phyloP scores from a whole-genome alignment of 2,797 vertebrate genomes.

The Tragelaphus eurycerus region DNA sequence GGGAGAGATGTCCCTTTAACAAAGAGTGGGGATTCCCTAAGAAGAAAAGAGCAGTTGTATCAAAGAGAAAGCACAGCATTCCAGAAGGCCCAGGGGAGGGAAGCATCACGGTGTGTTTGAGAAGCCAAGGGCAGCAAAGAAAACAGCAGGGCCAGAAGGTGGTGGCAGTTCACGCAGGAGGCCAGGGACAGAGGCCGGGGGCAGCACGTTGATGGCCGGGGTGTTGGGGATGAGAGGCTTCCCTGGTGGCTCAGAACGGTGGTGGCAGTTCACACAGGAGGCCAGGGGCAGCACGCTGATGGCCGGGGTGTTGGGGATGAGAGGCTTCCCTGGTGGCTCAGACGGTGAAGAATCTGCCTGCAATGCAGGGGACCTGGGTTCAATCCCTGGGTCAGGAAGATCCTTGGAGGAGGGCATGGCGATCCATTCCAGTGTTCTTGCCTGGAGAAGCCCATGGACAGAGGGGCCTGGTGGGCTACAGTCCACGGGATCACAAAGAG shows the following conservation, averaged over 20 bases:
- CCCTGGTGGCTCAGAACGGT: neutral
- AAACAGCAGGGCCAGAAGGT: neutral
- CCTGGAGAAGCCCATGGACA: neutral
- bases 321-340: neutral
- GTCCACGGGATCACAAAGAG: neutral
- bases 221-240: neutral
- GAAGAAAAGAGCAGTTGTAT: neutral
- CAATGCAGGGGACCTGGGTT: neutral
- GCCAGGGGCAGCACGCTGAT: neutral
- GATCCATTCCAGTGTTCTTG: neutral
- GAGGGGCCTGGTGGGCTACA: neutral
- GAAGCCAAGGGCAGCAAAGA: neutral
- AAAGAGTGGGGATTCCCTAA: neutral
- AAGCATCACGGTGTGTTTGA: neutral
- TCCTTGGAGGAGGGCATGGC: neutral
- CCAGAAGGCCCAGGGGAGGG: neutral
- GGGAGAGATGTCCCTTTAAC: neutral
- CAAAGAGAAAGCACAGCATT: neutral
- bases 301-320: fast-evolving
- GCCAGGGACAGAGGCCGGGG: neutral
- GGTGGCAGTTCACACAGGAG: too few species aligned
- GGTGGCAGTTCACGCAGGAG: neutral
- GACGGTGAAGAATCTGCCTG: neutral
- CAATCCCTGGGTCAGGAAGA: neutral
- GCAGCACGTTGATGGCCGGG: fast-evolving